Base-by-base conservation (phyloP, 2,888 invertebrate genomes). In the Drosophila kanekoi region DNA sequence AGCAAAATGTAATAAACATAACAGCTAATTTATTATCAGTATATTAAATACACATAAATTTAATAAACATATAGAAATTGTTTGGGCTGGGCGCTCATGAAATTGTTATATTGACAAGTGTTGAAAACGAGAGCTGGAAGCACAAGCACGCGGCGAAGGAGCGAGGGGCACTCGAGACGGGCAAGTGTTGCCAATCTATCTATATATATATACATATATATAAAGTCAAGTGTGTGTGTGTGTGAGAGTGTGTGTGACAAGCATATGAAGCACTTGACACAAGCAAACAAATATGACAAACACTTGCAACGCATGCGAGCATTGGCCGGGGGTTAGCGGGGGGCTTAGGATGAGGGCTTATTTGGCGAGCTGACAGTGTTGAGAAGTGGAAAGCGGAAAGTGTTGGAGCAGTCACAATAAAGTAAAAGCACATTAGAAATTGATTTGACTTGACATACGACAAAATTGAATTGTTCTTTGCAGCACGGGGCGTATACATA, bases 281-380 rank as follows among this genome's bases (percentile, higher is more conserved):
- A 53, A 64, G 65, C 86, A 82, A 86, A 73, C 81, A 88, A 82
- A 77, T 67, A 82, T 87, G 86, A 82, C 80, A 86, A 68, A 49
- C 70, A 67, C 70, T 78, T 53, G 60, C 64, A 48, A 69, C 58
- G 37, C 45, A 57, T 52, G 52, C 33, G 49, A 45, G 60, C 48
- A 8, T 45, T 14, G 47, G 38, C 11, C 5, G 47, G 33, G 18
- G 23, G 9, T 14, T 45, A 16, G 8, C 5, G 2, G 18, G 18
- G 35, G 53, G 53, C 18, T 49, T 33, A 11, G 8, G 38, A 32
- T 13, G 23, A 11, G 10, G 18, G 4, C 13, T 49, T 49, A 41
- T 32, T 18, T 57, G 65, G 59, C 66, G 66, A 43, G 61, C 41
- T 62, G 74, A 49, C 75, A 67, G 72, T 45, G 63, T 56, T 28